Base-by-base conservation (phyloP, 2,888 invertebrate species). In the Scotopteryx bipunctaria region DNA sequence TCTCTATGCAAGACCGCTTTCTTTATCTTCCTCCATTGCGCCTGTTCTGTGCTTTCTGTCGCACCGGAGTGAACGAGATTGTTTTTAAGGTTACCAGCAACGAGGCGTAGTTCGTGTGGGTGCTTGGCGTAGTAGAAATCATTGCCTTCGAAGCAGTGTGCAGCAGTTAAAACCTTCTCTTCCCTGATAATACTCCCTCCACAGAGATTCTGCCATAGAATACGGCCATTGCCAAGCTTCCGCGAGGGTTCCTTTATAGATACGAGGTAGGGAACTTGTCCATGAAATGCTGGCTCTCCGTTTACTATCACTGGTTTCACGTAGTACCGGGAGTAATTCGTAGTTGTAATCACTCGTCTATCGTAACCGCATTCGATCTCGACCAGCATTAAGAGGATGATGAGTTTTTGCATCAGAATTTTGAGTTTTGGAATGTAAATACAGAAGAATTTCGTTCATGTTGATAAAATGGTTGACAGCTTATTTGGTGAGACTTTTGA, bases 81-180 rank as follows among this genome's bases (percentile, higher is more conserved):
- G 2, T 68, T 79, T 6, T 55, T 59, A 0, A 75, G 33, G 15
- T 59, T 69, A 0, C 86, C 86, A 0, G 84, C 84, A 0, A 83
- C 79, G 0, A 75, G 45, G 1, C 82, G 67, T 0, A 85, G 59
- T 0, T 44, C 0, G 0, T 55, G 15, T 0, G 75, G 72, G 5
- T 73, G 40, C 19, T 57, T 65, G 0, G 50, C 44, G 51, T 71
- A 80, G 35, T 53, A 72, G 54, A 77, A 84, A 8, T 71, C n/a
- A 4, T 74, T 56, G 0, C 32, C 47, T 64, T 86, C 86, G 55
- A 87, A 87, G 59, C 86, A 86, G 32, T 87, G 86, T 0, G 85
- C 86, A 0, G 86, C 86, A 1, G 86, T 76, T 0, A 86, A 37
- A 0, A 86, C 76, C 11, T 62, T 73, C 0, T 2, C 2, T 0